Conservation (phyloP, 2,797 vertebrate species). For the Ceryle rudis region DNA sequence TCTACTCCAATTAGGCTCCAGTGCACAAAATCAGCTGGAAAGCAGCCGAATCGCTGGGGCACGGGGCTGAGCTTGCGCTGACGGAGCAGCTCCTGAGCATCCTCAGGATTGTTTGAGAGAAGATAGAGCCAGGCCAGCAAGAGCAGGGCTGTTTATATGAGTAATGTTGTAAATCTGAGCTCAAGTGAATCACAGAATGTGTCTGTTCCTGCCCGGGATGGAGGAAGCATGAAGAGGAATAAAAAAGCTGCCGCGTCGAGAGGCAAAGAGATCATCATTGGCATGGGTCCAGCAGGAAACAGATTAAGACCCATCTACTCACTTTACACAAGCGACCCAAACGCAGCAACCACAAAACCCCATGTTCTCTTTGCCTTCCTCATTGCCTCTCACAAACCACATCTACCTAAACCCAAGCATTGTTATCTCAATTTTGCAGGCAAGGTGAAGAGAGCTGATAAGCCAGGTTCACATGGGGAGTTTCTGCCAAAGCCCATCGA, state of each 20-base stretch:
- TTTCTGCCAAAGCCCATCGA: not conserved
- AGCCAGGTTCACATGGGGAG: not conserved
- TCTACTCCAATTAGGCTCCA: not conserved
- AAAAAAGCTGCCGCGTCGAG: not conserved
- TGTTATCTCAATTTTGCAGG: not conserved
- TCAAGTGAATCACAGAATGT: not conserved
- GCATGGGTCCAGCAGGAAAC: not conserved
- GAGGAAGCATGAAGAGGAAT: not conserved
- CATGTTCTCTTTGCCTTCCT: not conserved
- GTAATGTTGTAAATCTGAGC: not conserved
- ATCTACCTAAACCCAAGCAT: not conserved
- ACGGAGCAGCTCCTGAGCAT: not conserved
- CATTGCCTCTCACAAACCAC: not conserved
- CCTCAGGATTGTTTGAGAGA: not conserved
- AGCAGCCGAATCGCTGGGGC: not conserved
- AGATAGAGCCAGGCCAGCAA: not conserved
- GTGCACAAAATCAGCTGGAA: not conserved
- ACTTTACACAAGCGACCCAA: not conserved
- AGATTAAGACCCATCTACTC: not conserved
- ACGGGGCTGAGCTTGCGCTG: not conserved
- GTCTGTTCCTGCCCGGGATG: not conserved
- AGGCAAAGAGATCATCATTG: not conserved
- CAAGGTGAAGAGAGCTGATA: not conserved
- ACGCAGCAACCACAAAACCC: not conserved
- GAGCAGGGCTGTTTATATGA: not conserved